phyloP scores from a whole-genome alignment of 2,888 invertebrate species.

The Epirrita christyi region DNA sequence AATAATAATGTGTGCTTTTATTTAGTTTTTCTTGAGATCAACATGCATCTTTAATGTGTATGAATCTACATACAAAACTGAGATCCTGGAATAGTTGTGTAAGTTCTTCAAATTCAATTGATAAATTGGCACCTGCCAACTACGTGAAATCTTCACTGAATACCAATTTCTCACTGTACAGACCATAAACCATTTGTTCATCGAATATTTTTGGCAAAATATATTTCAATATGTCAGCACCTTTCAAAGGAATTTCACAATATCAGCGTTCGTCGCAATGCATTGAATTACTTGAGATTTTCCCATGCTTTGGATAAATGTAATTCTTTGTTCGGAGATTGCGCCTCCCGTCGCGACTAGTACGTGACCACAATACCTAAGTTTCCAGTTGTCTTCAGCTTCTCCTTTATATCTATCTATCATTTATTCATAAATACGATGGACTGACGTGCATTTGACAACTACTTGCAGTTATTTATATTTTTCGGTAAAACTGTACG shows the following conservation, averaged over 20 bases:
- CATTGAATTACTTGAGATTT: constrained; percentile 80
- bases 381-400: constrained; percentile 66
- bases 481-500: constrained; percentile 76
- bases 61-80: not conserved
- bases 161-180: constrained; percentile 39
- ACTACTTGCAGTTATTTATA: constrained; percentile 80
- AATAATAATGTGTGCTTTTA: too few species aligned
- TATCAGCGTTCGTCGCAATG: constrained; percentile 57
- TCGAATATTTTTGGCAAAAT: constrained; percentile 31
- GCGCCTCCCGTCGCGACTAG: constrained; percentile 67
- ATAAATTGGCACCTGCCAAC: constrained; percentile 48
- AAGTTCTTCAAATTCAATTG: constrained; percentile 43
- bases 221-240: constrained; percentile 38
- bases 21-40: not conserved
- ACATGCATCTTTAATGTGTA: too few species aligned
- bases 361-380: constrained; percentile 80
- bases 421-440: constrained; percentile 78
- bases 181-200: constrained; percentile 26
- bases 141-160: constrained; percentile 43
- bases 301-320: constrained; percentile 77
- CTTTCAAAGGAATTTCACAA: constrained; percentile 33
- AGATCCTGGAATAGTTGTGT: constrained; percentile 3
- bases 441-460: constrained; percentile 77
- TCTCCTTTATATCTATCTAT: constrained; percentile 76
- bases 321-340: constrained; percentile 81